Base-by-base conservation (phyloP, 2,888 invertebrate genomes). In the Hydropsyche betteni region DNA sequence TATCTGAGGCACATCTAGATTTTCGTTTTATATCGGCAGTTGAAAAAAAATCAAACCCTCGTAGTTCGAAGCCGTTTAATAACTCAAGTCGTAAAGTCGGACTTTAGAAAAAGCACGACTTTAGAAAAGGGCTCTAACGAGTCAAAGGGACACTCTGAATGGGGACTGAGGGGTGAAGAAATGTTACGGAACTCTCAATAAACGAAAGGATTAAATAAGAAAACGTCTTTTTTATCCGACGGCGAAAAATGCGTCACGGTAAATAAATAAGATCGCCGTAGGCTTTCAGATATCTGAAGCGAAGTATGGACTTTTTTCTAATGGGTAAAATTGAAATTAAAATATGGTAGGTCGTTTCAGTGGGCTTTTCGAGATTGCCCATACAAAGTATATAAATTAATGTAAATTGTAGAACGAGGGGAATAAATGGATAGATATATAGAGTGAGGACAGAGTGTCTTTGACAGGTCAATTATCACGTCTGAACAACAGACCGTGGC, bases 391-490 rank as follows among this genome's bases (percentile, higher is more conserved):
- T 64, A 64, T 64, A 64, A 64, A 33, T 24, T 4, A 36, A 12
- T 36, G 61, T 24, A 24, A 44, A 44, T 44, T 44, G 44, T 24
- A 24, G 24, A 44, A 10, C 10, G 44, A 8, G 44, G 10, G 44
- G 44, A 44, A 44, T 44, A 44, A 44, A 44, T 44, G 10, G 44
- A 44, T 10, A 44, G 44, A 44, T 44, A 44, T 44, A 44, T 44
- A 44, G 64, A 24, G 16, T 33, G 61, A n/a, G 61, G 24, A 33
- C 64, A 24, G 64, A 33, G 64, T 55, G 55, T 36, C 64, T 24
- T 2, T 64, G 64, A 64, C 64, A 64, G 64, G 33, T 64, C 64
- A 64, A 64, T 64, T 64, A 64, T 64, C 64, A 64, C 64, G 64
- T 64, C 64, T 64, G 64, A 64, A 64, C 64, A 64, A 64, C 64